Conservation (phyloP, 2,113 vertebrate genomes). For the Cricetomys ansorgei region DNA sequence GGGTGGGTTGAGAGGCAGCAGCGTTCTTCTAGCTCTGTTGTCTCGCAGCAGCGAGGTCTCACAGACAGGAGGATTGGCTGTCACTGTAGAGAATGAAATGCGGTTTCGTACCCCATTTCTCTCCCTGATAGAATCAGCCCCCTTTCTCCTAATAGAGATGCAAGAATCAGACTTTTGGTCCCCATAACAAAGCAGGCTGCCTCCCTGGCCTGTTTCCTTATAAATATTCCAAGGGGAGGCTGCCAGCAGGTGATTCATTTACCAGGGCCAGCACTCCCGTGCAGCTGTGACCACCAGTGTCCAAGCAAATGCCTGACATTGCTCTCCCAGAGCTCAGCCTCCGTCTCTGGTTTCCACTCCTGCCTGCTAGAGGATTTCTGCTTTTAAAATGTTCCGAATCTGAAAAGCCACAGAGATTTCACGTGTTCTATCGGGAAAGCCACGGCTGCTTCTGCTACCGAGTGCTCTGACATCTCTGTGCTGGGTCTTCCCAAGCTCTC, state of each 20-base stretch:
- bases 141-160: not conserved
- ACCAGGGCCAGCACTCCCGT: conserved; percentile 51
- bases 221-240: conserved; percentile 71
- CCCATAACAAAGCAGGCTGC: not conserved
- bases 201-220: conserved; percentile 61
- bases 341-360: conserved; percentile 37
- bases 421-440: not conserved
- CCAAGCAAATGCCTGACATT: not conserved
- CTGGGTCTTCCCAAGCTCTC: not conserved
- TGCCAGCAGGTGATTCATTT: conserved; percentile 58
- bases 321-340: not conserved
- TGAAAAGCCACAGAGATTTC: not conserved
- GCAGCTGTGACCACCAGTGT: not conserved
- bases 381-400: not conserved
- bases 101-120: not conserved
- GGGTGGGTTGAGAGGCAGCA: not conserved
- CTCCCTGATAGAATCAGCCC: not conserved
- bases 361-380: conserved; percentile 24
- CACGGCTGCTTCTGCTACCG: not conserved
- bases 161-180: not conserved
- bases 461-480: accelerated
- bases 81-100: not conserved
- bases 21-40: not conserved
- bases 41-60: not conserved
- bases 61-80: not conserved